phyloP scores from a whole-genome alignment of 2,888 invertebrate species.

The Phoenoteleia sp. region DNA sequence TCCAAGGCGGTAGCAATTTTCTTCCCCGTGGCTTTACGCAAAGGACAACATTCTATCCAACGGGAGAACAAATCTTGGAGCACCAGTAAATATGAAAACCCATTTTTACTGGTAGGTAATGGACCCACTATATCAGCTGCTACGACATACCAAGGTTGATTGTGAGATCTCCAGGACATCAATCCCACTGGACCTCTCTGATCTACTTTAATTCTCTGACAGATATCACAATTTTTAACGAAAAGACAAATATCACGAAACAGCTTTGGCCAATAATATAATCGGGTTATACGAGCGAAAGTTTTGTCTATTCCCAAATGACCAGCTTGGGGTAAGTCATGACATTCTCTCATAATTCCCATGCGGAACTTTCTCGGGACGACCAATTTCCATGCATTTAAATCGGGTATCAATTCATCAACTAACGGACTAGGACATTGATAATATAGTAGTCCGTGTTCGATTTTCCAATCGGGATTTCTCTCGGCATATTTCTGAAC shows the following conservation, averaged over 20 bases:
- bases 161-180: not conserved
- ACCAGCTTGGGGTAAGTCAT: conserved; percentile 12
- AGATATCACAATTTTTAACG: not conserved
- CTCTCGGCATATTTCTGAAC: not conserved
- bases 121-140: conserved; percentile 16
- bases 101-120: not conserved
- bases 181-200: not conserved
- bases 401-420: conserved; percentile 2
- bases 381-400: conserved; percentile 35
- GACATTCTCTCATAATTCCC: not conserved
- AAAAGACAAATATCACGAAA: too few relatives aligned
- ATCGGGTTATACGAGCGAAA: not conserved
- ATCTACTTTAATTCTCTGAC: not conserved
- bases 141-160: not conserved
- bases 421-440: not conserved
- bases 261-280: conserved; percentile 28
- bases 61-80: not conserved
- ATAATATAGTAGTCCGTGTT: not conserved
- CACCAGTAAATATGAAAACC: not conserved
- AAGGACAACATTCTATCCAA: not conserved
- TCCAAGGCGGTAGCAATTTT: not conserved
- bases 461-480: not conserved
- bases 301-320: conserved; percentile 21
- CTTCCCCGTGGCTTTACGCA: not conserved
- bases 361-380: not conserved